Evolutionary conservation across 2,888 invertebrate genomes (phyloP).

Genomic region (Monochamus alternatus): DNA sequence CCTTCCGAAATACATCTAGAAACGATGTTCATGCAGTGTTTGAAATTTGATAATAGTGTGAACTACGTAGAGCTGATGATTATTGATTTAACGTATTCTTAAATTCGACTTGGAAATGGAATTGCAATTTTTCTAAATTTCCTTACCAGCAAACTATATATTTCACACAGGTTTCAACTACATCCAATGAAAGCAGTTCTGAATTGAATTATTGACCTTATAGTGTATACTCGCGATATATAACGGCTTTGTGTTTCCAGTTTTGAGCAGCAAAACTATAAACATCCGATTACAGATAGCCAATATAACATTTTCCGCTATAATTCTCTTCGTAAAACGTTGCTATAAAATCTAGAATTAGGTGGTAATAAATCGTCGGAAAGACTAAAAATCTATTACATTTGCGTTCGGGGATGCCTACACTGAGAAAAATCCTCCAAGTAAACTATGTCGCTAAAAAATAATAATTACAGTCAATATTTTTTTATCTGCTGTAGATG

Average conservation of each 20-base stretch:
- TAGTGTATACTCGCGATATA: slow-evolving; percentile 17
- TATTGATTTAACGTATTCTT: too few relatives aligned
- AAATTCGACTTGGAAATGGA: too few relatives aligned
- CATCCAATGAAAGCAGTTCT: not conserved
- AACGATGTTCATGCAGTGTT: too few relatives aligned
- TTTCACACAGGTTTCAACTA: slow-evolving; percentile 1
- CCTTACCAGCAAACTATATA: not conserved
- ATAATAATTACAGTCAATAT: too few relatives aligned
- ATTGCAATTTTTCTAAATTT: too few relatives aligned
- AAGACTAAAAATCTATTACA: slow-evolving; percentile 19
- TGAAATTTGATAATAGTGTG: too few relatives aligned
- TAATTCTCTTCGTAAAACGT: slow-evolving; percentile 7
- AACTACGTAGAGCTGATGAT: too few relatives aligned
- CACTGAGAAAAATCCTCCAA: too few relatives aligned
- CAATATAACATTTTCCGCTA: slow-evolving; percentile 24
- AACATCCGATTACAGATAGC: slow-evolving; percentile 30
- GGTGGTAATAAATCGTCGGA: slow-evolving; percentile 13
- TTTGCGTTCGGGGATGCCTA: slow-evolving; percentile 3
- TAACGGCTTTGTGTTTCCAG: slow-evolving; percentile 20
- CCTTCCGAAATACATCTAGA: too few relatives aligned
- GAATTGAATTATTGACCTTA: slow-evolving; percentile 30
- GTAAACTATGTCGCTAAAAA: too few relatives aligned
- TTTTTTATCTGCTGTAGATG: too few relatives aligned
- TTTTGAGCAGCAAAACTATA: slow-evolving; percentile 27
- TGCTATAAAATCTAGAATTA: slow-evolving; percentile 27